Evolutionary conservation across 1,140 invertebrate species (phyloP), one percentile per base, ranked within the genome.

Genomic region (Magallana ariakensis): DNA sequence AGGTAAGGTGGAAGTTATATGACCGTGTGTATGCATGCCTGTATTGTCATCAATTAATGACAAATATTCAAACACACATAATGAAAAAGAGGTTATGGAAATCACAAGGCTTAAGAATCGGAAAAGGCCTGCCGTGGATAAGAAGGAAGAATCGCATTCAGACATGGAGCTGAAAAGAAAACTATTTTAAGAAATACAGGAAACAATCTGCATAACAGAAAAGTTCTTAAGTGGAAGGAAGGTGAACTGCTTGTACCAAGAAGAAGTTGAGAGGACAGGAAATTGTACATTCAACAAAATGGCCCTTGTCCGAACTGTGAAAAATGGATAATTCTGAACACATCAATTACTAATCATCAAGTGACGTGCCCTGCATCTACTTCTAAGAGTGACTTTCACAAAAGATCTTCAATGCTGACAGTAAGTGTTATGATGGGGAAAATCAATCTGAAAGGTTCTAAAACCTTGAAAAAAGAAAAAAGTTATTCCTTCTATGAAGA

Each of bases 231-330:
- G n/a, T n/a, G n/a, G n/a, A n/a, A n/a, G n/a, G n/a, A n/a, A n/a
- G n/a, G n/a, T n/a, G n/a, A n/a, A n/a, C n/a, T n/a, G n/a, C n/a
- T n/a, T n/a, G n/a, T n/a, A n/a, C n/a, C 57, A 75, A 26, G 84
- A 55, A 26, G 84, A 15, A 60, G 5, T 16, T 10, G 16, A n/a
- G 46, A 66, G 22, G 58, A 13, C 33, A 80, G 8, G n/a, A 56
- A 70, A 13, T 84, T 84, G 13, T 33, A 33, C 10, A 7, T 84
- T 16, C 7, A 55, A 13, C 19, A 80, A 10, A 80, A 80, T 85
- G 84, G 84, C 16, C 84, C 84, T 15, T 85, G 84, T 84, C 84
- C 84, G n/a, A 56, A 85, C 4, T 85, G 84, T 80, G 19, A 85
- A 26, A 66, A 85, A 56, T 85, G 84, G 84, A 56, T 85, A 56